Percentiles rank a stretch among this genome's conserved stretches.
These are phyloP conservation scores for Gibbula magus DNA, from an alignment of 2,888 invertebrate genomes.

Conservation along the genomic window DNA sequence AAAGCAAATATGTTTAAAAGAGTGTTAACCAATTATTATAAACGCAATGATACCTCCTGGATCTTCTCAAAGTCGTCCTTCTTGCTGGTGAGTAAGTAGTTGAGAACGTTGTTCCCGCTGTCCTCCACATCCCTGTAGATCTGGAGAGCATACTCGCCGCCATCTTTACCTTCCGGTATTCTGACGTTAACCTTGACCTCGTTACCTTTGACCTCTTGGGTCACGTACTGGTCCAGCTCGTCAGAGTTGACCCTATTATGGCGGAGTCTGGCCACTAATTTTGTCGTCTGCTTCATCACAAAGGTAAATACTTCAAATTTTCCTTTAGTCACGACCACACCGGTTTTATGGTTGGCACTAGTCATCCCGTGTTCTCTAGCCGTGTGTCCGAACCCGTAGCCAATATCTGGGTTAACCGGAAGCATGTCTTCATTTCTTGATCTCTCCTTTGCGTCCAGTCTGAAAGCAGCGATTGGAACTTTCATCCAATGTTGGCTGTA, in stretches of 20 bases:
- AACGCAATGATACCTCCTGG: not conserved
- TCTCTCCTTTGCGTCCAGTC: slow-evolving; percentile 50
- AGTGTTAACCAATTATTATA: too few relatives aligned
- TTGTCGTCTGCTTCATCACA: not conserved
- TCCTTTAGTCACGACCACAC: not conserved
- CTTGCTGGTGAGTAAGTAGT: slow-evolving; percentile 24
- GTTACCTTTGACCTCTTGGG: not conserved
- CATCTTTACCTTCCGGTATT: not conserved
- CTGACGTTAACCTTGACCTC: slow-evolving; percentile 19
- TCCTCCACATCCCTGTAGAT: slow-evolving; percentile 29
- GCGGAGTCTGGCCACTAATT: not conserved
- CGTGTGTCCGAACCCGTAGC: slow-evolving; percentile 56
- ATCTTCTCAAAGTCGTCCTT: slow-evolving; percentile 17
- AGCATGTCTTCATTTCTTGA: slow-evolving; percentile 39
- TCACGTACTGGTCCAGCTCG: slow-evolving; percentile 14
- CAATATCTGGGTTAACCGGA: slow-evolving; percentile 54
- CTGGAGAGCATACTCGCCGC: slow-evolving; percentile 38
- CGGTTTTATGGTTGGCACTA: slow-evolving; percentile 28
- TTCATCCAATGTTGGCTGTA: not conserved
- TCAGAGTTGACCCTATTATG: not conserved
- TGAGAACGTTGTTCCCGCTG: not conserved
- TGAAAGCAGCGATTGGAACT: slow-evolving; percentile 50
- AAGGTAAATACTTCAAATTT: not conserved
- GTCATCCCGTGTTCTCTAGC: slow-evolving; percentile 50
- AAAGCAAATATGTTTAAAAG: too few relatives aligned